These are phyloP conservation scores for Cotesia glomerata DNA, from an alignment of 1,140 invertebrate species.

Conservation along the genomic window DNA sequence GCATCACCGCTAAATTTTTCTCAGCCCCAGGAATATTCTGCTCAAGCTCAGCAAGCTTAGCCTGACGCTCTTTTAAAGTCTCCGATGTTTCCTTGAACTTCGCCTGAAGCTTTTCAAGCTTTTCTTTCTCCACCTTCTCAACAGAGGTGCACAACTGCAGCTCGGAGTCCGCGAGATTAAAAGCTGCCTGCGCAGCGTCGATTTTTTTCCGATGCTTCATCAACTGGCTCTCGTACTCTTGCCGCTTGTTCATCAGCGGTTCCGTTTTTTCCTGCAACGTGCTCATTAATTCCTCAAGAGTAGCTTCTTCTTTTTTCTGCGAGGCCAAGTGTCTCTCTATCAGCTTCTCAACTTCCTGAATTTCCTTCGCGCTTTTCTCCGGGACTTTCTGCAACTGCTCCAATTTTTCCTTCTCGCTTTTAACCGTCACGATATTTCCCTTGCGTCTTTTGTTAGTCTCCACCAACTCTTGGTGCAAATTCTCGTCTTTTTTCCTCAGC, in stretches of 20 bases:
- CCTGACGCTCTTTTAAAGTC: constrained; percentile 61
- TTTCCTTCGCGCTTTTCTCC: constrained; percentile 74
- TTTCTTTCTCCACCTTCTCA: constrained; percentile 77
- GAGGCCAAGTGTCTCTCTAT: constrained; percentile 63
- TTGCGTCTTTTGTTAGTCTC: constrained; percentile 73
- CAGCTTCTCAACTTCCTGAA: constrained; percentile 72
- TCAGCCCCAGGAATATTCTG: constrained; percentile 62
- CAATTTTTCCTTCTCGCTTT: constrained; percentile 68
- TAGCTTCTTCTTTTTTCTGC: constrained; percentile 64
- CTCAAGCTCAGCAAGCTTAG: constrained; percentile 58
- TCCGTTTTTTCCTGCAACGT: constrained; percentile 73
- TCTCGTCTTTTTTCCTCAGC: constrained; percentile 69
- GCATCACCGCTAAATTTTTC: constrained; percentile 56
- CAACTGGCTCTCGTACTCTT: constrained; percentile 69
- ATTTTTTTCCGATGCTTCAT: constrained; percentile 74
- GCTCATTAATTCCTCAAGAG: constrained; percentile 66
- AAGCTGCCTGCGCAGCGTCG: constrained; percentile 75
- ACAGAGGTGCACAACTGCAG: constrained; percentile 81
- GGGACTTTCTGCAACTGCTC: constrained; percentile 71
- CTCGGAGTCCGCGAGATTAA: constrained; percentile 80
- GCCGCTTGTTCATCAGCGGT: constrained; percentile 52
- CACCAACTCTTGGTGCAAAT: constrained; percentile 69
- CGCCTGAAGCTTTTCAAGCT: constrained; percentile 70
- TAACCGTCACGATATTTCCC: constrained; percentile 61
- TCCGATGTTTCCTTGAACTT: constrained; percentile 56